These are phyloP conservation scores for Leptarthrus brevirostris DNA, from an alignment of 2,888 invertebrate genomes.

Conservation along the genomic window DNA sequence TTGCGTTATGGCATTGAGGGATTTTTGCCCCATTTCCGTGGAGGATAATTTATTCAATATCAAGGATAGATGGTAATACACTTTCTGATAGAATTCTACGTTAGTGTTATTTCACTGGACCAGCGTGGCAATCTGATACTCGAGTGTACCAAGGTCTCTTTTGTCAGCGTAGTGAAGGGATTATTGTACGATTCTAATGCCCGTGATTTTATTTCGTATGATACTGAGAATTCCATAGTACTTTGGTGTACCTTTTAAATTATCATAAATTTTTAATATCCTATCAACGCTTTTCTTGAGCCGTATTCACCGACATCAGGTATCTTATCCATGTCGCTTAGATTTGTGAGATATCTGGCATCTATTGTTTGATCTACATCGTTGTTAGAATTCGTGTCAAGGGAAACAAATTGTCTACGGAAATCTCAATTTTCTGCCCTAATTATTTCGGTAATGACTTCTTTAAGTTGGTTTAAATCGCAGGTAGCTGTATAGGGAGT, in stretches of 20 bases:
- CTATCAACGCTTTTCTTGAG: conserved; percentile 6
- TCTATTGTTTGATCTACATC: neutral
- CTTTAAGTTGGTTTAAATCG: neutral
- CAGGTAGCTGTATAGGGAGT: neutral
- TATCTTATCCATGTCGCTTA: too few relatives aligned
- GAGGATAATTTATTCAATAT: conserved; percentile 1
- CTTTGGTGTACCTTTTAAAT: neutral
- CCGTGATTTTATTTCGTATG: conserved; percentile 5
- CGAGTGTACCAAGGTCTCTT: too few relatives aligned
- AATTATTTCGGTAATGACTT: neutral
- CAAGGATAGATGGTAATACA: too few relatives aligned
- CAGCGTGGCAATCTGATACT: too few relatives aligned
- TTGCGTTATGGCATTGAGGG: neutral
- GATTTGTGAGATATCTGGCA: too few relatives aligned
- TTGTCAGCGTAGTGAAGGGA: too few relatives aligned
- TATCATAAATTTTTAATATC: neutral
- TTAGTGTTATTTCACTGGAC: neutral
- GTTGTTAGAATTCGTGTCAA: too few relatives aligned
- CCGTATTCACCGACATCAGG: neutral
- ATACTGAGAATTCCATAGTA: conserved; percentile 1
- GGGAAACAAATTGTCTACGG: neutral
- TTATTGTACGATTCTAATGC: neutral
- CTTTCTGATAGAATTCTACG: neutral
- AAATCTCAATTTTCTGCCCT: neutral
- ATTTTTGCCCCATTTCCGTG: neutral